phyloP scores from a whole-genome alignment of 1,140 invertebrate genomes.

The Cecropterus lyciades region DNA sequence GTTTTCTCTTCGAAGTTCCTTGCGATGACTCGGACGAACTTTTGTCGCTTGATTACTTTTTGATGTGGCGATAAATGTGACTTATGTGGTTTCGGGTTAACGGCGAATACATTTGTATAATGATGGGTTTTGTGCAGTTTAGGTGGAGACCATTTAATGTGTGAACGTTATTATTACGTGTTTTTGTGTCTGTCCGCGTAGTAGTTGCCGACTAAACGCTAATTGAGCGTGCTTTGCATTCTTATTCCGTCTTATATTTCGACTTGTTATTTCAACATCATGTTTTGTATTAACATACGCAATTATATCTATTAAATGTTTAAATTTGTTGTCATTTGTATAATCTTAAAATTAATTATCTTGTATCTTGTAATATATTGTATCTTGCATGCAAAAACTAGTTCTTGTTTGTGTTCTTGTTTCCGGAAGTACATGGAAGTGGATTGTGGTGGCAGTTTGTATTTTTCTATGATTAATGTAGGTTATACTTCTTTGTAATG shows the following conservation, averaged over 20 bases:
- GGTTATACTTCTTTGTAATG: too few relatives aligned
- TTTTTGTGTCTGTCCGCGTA: constrained; percentile 48
- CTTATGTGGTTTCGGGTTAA: constrained; percentile 76
- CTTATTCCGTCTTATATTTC: neutral
- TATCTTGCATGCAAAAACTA: too few relatives aligned
- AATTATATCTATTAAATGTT: too few relatives aligned
- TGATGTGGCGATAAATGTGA: constrained; percentile 81
- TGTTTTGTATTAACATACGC: too few relatives aligned
- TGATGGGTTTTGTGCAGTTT: constrained; percentile 72
- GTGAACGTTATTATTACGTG: constrained; percentile 73
- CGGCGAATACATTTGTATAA: constrained; percentile 71
- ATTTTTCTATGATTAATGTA: too few relatives aligned
- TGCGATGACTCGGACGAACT: constrained; percentile 61
- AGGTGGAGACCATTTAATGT: constrained; percentile 71
- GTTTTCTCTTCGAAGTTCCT: constrained; percentile 54
- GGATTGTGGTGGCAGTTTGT: too few relatives aligned
- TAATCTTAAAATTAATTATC: constrained; percentile 6
- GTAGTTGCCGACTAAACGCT: constrained; percentile 35
- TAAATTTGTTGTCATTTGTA: constrained; percentile 9
- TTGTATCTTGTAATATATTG: too few relatives aligned
- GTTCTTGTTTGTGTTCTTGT: too few relatives aligned
- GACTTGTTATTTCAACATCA: neutral
- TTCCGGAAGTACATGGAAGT: too few relatives aligned
- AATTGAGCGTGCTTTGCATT: constrained; percentile 16
- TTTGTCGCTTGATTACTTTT: constrained; percentile 82